A percentile compares a stretch with the other conserved stretches of the same genome.
These are phyloP conservation scores for Polydrusus tereticollis DNA, from an alignment of 2,888 invertebrate genomes.

Conservation along the genomic window DNA sequence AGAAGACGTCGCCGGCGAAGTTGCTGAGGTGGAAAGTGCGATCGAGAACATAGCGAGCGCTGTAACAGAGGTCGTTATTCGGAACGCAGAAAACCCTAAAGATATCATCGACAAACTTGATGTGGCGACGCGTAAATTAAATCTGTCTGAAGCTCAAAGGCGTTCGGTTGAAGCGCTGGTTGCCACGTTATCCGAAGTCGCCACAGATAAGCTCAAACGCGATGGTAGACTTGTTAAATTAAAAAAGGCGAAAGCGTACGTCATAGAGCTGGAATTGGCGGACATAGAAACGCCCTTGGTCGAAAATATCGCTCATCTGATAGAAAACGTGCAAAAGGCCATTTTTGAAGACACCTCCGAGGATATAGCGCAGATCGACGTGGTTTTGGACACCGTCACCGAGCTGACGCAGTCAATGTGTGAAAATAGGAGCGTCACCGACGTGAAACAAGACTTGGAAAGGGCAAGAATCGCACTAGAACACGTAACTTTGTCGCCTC, in stretches of 20 bases:
- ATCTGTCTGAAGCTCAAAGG: background rate
- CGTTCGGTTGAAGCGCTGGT: conserved; percentile 4
- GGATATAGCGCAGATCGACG: conserved; percentile 18
- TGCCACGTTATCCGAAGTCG: background rate
- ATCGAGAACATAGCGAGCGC: conserved; percentile 12
- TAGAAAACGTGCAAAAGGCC: conserved; percentile 25
- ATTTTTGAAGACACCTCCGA: conserved; percentile 14
- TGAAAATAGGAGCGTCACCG: conserved; percentile 12
- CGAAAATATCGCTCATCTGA: conserved; percentile 31
- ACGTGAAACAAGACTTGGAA: conserved; percentile 28
- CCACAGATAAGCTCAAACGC: conserved; percentile 4
- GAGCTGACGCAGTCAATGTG: conserved; percentile 32
- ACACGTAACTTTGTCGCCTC: conserved; percentile 16
- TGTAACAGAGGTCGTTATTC: conserved; percentile 3
- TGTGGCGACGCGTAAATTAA: background rate
- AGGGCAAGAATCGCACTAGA: conserved; percentile 25
- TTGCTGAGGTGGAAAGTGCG: conserved; percentile 15
- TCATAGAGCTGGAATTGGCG: conserved; percentile 29
- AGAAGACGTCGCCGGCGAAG: background rate
- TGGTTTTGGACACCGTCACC: conserved; percentile 34
- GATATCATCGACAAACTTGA: conserved; percentile 20
- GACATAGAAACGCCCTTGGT: conserved; percentile 28
- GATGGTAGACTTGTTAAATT: conserved; percentile 27
- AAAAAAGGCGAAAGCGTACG: conserved; percentile 37
- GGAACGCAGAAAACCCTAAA: background rate